Base-by-base conservation (phyloP, 2,797 vertebrate genomes). In the Anabacerthia variegaticeps region DNA sequence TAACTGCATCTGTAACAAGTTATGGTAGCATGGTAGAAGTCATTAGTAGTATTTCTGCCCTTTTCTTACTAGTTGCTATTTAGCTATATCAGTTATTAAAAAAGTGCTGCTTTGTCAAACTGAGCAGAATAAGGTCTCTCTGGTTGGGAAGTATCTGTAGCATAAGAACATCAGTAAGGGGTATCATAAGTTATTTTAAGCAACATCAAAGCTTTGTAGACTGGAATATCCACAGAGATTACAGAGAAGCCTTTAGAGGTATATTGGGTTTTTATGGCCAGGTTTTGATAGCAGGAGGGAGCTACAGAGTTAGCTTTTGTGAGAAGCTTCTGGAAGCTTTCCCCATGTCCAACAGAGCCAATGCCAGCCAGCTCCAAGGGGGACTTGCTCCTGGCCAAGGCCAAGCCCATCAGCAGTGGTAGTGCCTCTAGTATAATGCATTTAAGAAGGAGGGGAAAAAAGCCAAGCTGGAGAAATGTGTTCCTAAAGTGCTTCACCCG, bases 401-500 rank as follows among this genome's bases (percentile, higher is more conserved):
- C 44, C 32, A 41, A 59, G 23, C 20, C 16, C 23, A 14, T 27
- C 46, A 48, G 32, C 26, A 21, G 1, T 8, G 19, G 4, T 28
- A 3, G 19, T 27, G 5, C 41, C 30, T 67, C 16, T 51, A 36
- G 7, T 30, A 24, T 32, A 30, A 36, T 4, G 17, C 6, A 12
- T 30, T 32, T 39, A 21, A 34, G 12, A 22, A 58, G 26, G 2
- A 27, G 12, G 10, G 34, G 24, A 15, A 21, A 65, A 19, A 28
- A 0, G 1, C 4, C 12, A 14, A 3, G 16, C 24, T 73, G 37
- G 4, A 73, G 6, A 30, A 62, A 13, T 27, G 9, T 78, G 3
- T 46, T 34, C 24, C 48, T 63, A 32, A 14, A 36, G 37, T 19
- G 8, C 22, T 46, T 61, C 5, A 36, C 2, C 3, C 43, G 8